Percentiles rank a stretch among this genome's conserved stretches.
Evolutionary conservation across 35 echinoderm and acorn worm species (phyloP).

Genomic region (Apostichopus californicus): DNA sequence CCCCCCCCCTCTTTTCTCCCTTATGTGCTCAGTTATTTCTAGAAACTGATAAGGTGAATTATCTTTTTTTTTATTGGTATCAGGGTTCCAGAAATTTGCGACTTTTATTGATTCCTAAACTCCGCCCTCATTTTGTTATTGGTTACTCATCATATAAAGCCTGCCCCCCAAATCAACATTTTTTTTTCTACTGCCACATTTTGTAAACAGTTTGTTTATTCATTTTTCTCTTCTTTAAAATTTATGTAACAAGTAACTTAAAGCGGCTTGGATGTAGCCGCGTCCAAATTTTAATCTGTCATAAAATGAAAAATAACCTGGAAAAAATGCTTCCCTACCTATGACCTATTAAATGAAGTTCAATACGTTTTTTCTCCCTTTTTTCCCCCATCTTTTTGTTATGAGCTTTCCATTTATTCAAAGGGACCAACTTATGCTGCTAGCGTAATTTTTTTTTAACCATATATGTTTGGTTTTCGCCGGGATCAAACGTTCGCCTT

Average conservation of each 20-base stretch:
- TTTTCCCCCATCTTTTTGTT: background rate
- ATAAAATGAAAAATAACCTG: background rate
- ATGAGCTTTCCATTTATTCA: background rate
- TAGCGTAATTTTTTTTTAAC: background rate
- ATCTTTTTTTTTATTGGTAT: too few species aligned
- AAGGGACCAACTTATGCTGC: background rate
- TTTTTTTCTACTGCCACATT: too few species aligned
- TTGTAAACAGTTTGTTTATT: slow-evolving; percentile 16
- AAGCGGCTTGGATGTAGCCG: background rate
- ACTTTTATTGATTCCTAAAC: too few species aligned
- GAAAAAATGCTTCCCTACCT: background rate
- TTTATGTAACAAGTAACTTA: slow-evolving; percentile 11
- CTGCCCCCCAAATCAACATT: too few species aligned
- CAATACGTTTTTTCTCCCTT: background rate
- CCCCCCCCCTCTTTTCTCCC: too few species aligned
- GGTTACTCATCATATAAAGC: too few species aligned
- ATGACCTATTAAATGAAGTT: slow-evolving; percentile 19
- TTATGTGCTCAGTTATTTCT: too few species aligned
- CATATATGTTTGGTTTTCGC: background rate
- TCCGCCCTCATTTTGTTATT: too few species aligned
- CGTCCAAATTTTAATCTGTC: background rate
- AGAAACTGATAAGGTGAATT: too few species aligned
- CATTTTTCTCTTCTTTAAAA: background rate
- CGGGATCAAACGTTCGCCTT: background rate
- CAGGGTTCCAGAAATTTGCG: too few species aligned